Conservation (phyloP, 2,113 vertebrate species). For the Pelobates fuscus region DNA sequence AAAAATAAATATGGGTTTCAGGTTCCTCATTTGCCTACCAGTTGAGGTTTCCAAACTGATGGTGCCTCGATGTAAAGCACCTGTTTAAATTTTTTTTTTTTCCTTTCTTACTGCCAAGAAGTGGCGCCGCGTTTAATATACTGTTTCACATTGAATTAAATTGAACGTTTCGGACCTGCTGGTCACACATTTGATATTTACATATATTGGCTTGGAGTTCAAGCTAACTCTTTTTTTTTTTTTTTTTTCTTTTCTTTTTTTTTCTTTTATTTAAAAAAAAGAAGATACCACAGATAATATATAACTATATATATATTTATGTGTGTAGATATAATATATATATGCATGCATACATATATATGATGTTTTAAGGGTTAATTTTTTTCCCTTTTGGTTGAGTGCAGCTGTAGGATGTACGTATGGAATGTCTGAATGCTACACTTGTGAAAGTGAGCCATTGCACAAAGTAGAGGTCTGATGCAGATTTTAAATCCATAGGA, state of each 20-base stretch:
- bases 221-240: conserved; percentile 62
- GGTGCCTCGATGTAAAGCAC: conserved; percentile 59
- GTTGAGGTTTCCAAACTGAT: conserved; percentile 81
- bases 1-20: conserved; percentile 57
- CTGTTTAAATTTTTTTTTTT: conserved; percentile 76
- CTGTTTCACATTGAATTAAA: conserved; percentile 87
- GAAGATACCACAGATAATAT: conserved; percentile 72
- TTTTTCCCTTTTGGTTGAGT: conserved; percentile 70
- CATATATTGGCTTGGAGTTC: conserved; percentile 84
- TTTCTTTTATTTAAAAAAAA: conserved; percentile 79
- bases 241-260: conserved; percentile 73
- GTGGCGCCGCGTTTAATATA: conserved; percentile 81
- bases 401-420: conserved; percentile 71
- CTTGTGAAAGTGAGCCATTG: no score
- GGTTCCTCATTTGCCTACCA: conserved; percentile 79
- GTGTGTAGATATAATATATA: conserved; percentile 76
- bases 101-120: conserved; percentile 82
- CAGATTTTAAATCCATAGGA: no score
- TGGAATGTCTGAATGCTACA: conserved; percentile 59
- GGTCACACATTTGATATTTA: conserved; percentile 82
- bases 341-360: conserved; percentile 76
- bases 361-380: conserved; percentile 75
- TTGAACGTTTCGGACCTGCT: conserved; percentile 84
- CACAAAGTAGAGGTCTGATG: no score
- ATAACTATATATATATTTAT: conserved; percentile 61